Base-by-base conservation (phyloP, 1,140 invertebrate species). In the Spodoptera frugiperda region DNA sequence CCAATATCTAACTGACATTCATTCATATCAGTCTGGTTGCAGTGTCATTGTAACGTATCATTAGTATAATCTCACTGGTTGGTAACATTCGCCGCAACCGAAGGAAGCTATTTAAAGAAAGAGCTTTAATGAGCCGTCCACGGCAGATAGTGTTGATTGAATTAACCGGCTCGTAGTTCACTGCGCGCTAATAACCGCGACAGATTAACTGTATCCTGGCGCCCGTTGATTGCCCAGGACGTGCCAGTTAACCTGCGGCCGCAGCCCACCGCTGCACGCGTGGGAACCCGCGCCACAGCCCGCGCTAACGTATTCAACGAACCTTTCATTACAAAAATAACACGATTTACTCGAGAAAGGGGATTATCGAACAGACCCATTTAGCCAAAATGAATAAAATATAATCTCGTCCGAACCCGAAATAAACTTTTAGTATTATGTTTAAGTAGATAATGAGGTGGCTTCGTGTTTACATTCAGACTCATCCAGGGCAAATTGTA, bases 151-250 rank as follows among this genome's bases (percentile, higher is more conserved):
- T 33, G 6, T 10, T 61, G 8, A 44, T 61, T 61, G 44, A 39
- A 9, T 44, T 17, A 61, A 61, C n/a, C 44, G 44, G 25, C 25
- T 14, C n/a, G 17, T 10, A 61, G 33, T 39, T 39, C 33, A 33
- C 15, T 17, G 12, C 6, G 33, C 1, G 11, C 17, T 39, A 61
- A 61, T 39, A 10, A 61, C 8, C 33, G 1, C 57, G 11, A 9
- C 57, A 15, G 57, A 61, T 61, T 61, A 61, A 19, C 57, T 44
- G 57, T 61, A 61, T 61, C 57, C 57, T 44, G n/a, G 39, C 44
- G 30, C 12, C 9, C 8, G 30, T 15, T 61, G 44, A 61, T 61
- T 19, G 17, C 9, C 30, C 30, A 17, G 57, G 57, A 61, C 33
- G 33, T 33, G 15, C 30, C n/a, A 61, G 30, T 61, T 61, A 61